A percentile compares a stretch with the other conserved stretches of the same genome.
Conservation (phyloP, 2,113 vertebrate genomes). For the Lethenteron reissneri region DNA sequence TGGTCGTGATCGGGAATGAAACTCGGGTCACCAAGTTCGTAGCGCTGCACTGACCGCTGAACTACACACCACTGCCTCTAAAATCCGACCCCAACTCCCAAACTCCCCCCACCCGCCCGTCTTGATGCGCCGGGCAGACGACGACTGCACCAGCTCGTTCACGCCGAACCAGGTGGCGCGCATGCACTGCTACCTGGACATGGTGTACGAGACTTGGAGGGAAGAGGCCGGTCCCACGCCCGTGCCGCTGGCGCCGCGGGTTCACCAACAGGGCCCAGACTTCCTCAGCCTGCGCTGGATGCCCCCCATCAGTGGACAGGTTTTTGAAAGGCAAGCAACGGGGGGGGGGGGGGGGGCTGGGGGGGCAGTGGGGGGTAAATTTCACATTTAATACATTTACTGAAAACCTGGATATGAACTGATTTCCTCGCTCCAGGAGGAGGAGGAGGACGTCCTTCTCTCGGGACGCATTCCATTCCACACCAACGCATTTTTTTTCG, state of each 20-base stretch:
- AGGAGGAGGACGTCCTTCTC: no score
- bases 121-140: slow-evolving; percentile 32
- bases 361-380: neutral
- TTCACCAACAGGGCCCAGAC: slow-evolving; percentile 40
- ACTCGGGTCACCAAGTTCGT: no score
- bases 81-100: no score
- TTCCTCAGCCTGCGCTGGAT: slow-evolving; percentile 75
- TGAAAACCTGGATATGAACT: no score
- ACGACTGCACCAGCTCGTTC: slow-evolving; percentile 86
- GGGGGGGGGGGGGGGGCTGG: neutral
- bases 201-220: slow-evolving; percentile 85
- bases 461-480: no score
- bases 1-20: no score
- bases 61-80: no score
- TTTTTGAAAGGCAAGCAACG: slow-evolving; percentile 80
- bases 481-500: no score
- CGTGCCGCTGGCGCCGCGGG: slow-evolving; percentile 55
- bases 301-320: slow-evolving; percentile 62
- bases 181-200: slow-evolving; percentile 97
- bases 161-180: slow-evolving; percentile 85
- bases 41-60: no score
- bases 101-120: no score
- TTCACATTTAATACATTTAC: no score
- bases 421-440: no score
- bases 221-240: slow-evolving; percentile 45